Base-by-base conservation (phyloP, 2,888 invertebrate genomes). In the Aproaerema taeniolella region DNA sequence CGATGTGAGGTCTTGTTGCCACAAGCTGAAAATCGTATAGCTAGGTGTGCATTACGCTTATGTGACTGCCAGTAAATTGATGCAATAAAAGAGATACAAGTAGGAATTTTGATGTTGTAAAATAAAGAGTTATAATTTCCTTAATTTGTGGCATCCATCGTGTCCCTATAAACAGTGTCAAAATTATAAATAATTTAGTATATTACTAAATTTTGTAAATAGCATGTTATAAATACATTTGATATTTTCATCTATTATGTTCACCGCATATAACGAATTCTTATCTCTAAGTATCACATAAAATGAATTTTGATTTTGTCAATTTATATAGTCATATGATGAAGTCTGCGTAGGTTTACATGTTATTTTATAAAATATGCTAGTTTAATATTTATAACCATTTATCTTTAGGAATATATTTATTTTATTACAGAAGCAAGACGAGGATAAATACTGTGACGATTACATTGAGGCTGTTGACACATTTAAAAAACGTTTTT, bases 121-220 rank as follows among this genome's bases (percentile, higher is more conserved):
- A n/a, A n/a, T n/a, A n/a, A n/a, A n/a, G n/a, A n/a, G n/a, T n/a
- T n/a, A n/a, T n/a, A n/a, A n/a, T n/a, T n/a, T n/a, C n/a, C n/a
- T n/a, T n/a, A n/a, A n/a, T n/a, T n/a, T n/a, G n/a, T n/a, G n/a
- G n/a, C n/a, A n/a, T n/a, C n/a, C n/a, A n/a, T n/a, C n/a, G n/a
- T n/a, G n/a, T n/a, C 70, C 67, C 68, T 73, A 71, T 75, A 71
- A 43, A 72, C 49, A 62, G 69, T 76, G 75, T 67, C 73, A 71
- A 71, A 58, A 64, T 71, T 20, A 76, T 63, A 75, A 70, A 80
- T 79, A 78, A 80, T 82, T 82, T 83, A 83, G 83, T 85, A 81
- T 78, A 82, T 83, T 82, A 83, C 79, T 83, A 83, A 83, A 81
- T 78, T n/a, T 68, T 85, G 85, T 83, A 82, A 78, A 82, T 82